phyloP scores from a whole-genome alignment of 1,140 invertebrate species.

The Dysdera silvatica region DNA sequence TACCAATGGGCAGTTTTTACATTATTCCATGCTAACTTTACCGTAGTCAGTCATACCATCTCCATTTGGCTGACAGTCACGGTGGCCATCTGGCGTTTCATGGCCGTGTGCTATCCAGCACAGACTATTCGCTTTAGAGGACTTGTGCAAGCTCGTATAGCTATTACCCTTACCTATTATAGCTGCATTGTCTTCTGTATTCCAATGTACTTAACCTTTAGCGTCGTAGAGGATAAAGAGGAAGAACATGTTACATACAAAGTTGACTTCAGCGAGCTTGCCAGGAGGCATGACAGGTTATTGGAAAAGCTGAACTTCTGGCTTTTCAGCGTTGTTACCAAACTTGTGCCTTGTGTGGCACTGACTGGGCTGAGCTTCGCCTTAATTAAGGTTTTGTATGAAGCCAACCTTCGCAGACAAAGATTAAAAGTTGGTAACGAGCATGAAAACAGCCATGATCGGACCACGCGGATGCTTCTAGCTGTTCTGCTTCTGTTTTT shows the following conservation, averaged over 20 bases:
- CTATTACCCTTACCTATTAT: slow-evolving; percentile 62
- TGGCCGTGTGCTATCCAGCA: slow-evolving; percentile 56
- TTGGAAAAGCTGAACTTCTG: slow-evolving; percentile 68
- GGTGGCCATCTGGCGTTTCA: slow-evolving; percentile 84
- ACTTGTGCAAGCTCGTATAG: slow-evolving; percentile 55
- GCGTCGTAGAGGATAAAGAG: slow-evolving; percentile 9
- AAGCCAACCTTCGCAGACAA: slow-evolving; percentile 58
- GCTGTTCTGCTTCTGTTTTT: slow-evolving; percentile 59
- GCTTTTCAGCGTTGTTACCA: slow-evolving; percentile 75
- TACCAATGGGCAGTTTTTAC: slow-evolving; percentile 33
- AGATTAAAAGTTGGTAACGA: slow-evolving; percentile 23
- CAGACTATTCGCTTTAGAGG: slow-evolving; percentile 23
- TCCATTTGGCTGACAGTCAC: slow-evolving; percentile 87
- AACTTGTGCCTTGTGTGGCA: slow-evolving; percentile 71
- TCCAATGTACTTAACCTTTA: slow-evolving; percentile 41
- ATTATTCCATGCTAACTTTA: slow-evolving; percentile 57
- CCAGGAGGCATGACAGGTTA: slow-evolving; percentile 51
- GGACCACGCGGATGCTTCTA: slow-evolving; percentile 82
- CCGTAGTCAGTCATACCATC: slow-evolving; percentile 75
- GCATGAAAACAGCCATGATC: slow-evolving; percentile 46
- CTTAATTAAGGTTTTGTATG: slow-evolving; percentile 54
- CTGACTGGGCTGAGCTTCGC: slow-evolving; percentile 73
- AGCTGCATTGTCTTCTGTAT: slow-evolving; percentile 66
- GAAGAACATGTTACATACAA: slow-evolving; percentile 45
- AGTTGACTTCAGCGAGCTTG: slow-evolving; percentile 53